phyloP scores from a whole-genome alignment of 2,113 vertebrate species.

The Otocyon megalotis region DNA sequence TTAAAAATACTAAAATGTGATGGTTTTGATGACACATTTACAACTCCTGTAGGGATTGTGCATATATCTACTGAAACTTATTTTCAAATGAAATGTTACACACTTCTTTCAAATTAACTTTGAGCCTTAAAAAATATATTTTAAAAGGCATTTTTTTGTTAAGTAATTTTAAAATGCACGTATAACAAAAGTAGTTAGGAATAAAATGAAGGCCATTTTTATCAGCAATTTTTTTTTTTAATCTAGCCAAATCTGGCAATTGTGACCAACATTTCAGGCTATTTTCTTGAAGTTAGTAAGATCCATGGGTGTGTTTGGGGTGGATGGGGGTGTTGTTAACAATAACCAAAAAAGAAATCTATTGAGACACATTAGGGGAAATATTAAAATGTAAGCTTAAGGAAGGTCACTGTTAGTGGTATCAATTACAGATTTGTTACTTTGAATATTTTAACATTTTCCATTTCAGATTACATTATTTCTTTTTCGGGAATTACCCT shows the following conservation, averaged over 20 bases:
- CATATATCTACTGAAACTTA: conserved; percentile 27
- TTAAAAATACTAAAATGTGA: conserved; percentile 63
- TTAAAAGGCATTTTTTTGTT: conserved; percentile 52
- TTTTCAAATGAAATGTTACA: conserved; percentile 67
- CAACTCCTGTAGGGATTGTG: conserved; percentile 3
- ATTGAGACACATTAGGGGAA: conserved; percentile 36
- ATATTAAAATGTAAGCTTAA: conserved; percentile 44
- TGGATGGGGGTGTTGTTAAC: not conserved
- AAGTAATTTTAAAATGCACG: conserved; percentile 54
- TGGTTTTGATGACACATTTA: conserved; percentile 59
- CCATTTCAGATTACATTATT: conserved; percentile 63
- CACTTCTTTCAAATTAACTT: conserved; percentile 57
- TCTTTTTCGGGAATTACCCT: conserved; percentile 77
- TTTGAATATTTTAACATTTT: conserved; percentile 70
- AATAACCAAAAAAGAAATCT: not conserved
- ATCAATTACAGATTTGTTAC: conserved; percentile 33
- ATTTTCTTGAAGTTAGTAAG: conserved; percentile 52
- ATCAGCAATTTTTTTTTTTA: conserved; percentile 48
- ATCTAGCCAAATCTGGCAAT: conserved; percentile 12
- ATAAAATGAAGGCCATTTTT: conserved; percentile 48
- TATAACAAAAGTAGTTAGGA: conserved; percentile 50
- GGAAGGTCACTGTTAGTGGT: not conserved
- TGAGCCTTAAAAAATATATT: conserved; percentile 65
- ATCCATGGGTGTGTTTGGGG: not conserved
- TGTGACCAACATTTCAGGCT: not conserved